Percentiles rank a stretch among this genome's conserved stretches.
phyloP scores from a whole-genome alignment of 2,797 vertebrate species.

The Limnodromus scolopaceus region DNA sequence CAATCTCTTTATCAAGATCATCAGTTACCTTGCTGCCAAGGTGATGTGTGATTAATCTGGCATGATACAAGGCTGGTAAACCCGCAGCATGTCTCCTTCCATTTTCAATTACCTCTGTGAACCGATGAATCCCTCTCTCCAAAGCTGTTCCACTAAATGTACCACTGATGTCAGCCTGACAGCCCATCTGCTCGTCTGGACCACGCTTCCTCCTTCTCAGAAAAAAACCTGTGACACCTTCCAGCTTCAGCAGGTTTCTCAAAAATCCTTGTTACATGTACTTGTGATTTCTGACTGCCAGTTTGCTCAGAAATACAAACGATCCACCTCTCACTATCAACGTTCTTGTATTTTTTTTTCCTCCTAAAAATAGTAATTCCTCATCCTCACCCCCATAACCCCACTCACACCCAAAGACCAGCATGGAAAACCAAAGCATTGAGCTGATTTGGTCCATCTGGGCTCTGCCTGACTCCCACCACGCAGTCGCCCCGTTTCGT shows the following conservation, averaged over 20 bases:
- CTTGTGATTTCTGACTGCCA: neutral
- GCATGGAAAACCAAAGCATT: neutral
- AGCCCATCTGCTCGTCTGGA: slow-evolving; percentile 67
- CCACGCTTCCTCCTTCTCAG: slow-evolving; percentile 23
- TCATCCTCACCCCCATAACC: neutral
- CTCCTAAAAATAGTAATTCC: neutral
- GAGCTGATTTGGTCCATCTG: neutral
- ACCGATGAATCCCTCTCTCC: slow-evolving; percentile 24
- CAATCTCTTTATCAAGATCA: slow-evolving; percentile 20
- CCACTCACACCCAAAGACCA: neutral
- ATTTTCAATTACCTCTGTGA: slow-evolving; percentile 55
- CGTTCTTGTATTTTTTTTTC: neutral
- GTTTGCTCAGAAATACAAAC: neutral
- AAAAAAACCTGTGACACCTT: slow-evolving; percentile 13
- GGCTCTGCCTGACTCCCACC: neutral
- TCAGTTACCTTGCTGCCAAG: neutral
- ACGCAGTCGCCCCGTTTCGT: rapidly evolving
- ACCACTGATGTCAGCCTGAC: slow-evolving; percentile 58
- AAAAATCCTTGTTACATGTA: neutral
- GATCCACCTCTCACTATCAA: neutral
- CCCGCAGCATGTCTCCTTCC: slow-evolving; percentile 3
- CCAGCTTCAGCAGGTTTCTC: slow-evolving; percentile 52
- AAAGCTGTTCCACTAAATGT: slow-evolving; percentile 49
- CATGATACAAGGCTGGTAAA: slow-evolving; percentile 2
- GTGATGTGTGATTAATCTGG: slow-evolving; percentile 5